phyloP scores from a whole-genome alignment of 2,888 invertebrate genomes.

The Xestia c-nigrum region DNA sequence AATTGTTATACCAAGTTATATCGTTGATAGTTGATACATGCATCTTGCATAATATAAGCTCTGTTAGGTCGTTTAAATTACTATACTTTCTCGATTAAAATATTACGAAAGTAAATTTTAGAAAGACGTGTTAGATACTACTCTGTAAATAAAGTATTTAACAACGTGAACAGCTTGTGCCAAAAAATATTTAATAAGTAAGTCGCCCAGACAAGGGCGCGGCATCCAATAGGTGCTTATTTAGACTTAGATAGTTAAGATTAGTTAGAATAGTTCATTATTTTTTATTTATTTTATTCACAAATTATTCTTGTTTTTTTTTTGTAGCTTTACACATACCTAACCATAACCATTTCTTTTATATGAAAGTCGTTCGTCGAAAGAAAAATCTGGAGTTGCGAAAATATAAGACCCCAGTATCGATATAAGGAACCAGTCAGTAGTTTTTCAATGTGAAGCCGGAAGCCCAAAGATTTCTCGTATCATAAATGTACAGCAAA shows the following conservation, averaged over 20 bases:
- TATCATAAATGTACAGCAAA: not conserved
- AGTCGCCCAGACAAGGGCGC: constrained; percentile 44
- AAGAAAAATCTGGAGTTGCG: not conserved
- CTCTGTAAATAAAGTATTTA: constrained; percentile 68
- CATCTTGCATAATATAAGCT: constrained; percentile 32
- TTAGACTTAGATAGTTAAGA: constrained; percentile 30
- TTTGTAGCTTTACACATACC: no score
- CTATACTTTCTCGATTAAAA: constrained; percentile 6
- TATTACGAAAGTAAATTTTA: constrained; percentile 3
- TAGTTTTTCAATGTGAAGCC: no score
- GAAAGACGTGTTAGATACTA: constrained; percentile 29
- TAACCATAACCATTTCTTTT: not conserved
- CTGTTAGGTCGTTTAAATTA: constrained; percentile 2
- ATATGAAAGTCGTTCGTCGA: not conserved
- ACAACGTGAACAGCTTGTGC: constrained; percentile 79
- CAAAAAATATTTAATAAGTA: constrained; percentile 68
- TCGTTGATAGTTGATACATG: constrained; percentile 35
- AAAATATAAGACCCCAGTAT: not conserved
- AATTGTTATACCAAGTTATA: constrained; percentile 29
- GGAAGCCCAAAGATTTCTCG: not conserved
- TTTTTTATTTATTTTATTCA: constrained; percentile 42
- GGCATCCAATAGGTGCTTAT: constrained; percentile 51
- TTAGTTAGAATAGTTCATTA: constrained; percentile 7
- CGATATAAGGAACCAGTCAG: not conserved
- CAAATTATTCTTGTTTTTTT: not conserved